Base-by-base conservation (phyloP, 2,797 vertebrate species). In the Neosilurus mollespiculum region DNA sequence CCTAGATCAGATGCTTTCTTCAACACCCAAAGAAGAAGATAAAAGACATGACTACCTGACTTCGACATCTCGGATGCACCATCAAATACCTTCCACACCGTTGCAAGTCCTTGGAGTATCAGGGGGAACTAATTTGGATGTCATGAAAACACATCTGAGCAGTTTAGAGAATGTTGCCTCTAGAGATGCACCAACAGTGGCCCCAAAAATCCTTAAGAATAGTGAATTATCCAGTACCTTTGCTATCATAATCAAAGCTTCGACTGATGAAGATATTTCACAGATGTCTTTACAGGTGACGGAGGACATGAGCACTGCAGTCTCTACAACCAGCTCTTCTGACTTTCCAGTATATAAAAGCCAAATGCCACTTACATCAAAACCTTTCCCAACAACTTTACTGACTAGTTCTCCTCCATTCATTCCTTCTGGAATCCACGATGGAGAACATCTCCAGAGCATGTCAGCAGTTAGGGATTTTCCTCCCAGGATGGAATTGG, bases 21-120 rank as follows among this genome's bases (percentile, higher is more conserved):
- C 81, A 58, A 72, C 72, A 37, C 81, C 49, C 59, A 82, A 7
- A 54, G 83, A 9, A 20, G 85, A 87, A 37, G 79, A 43, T 12
- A 66, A 67, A 18, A 85, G 73, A 75, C 49, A 30, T 58, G 70
- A 72, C 78, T 66, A 64, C 30, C 8, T 11, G 24, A 65, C 49
- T 0, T 37, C 24, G 53, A 14, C 5, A 53, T 22, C 56, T 70
- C 34, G 59, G 15, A 80, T 34, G 34, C 26, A n/a, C 34, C 67
- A 81, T 67, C 77, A 73, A 78, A 14, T 53, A 22, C 26, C 37
- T 22, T 37, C 78, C 66, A 30, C 22, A 67, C 30, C 30, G 22
- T n/a, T 62, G 12, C 76, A 26, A 83, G 22, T 26, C 14, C 20
- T 77, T 14, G 65, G 34, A 15, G 37, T 59, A n/a, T 53, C 82